Evolutionary conservation across 2,888 invertebrate species (phyloP), one percentile per base, ranked within the genome.

Genomic region (Dicycla oo): DNA sequence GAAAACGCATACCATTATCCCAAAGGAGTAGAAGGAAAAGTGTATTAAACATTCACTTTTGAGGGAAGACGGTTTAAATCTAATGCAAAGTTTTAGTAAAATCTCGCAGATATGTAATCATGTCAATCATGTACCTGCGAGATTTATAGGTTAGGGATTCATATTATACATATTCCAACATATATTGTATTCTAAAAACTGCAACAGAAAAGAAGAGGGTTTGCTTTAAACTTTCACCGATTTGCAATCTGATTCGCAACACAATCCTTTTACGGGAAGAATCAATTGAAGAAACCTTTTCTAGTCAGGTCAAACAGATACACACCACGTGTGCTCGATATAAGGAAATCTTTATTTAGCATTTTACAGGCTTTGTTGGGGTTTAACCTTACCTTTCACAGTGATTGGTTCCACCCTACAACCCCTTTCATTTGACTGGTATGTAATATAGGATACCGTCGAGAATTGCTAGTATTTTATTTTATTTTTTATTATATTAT

Each of bases 371-470:
- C 84, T 83, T 85, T 87, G 87, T 88, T 87, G 86, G 86, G 90
- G 90, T 89, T 87, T 88, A 88, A 87, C 88, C 88, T 88, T 82
- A 87, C 90, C 93, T 92, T 92, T 93, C 88, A 91, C 87, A 84
- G 87, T 93, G 92, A 94, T 94, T 93, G 90, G 89, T 88, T 88
- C 86, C 82, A 86, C 87, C 86, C 73, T 56, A 81, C 82, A 82
- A 86, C 86, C 85, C 78, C 77, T 88, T 87, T 87, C 81, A 80
- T 83, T 83, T 84, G 69, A 81, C 81, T 80, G 70, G 64, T 70
- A 78, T 73, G 68, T 71, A 70, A 73, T 79, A 68, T 71, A 34
- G 26, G 23, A 69, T 73, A 51, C 62, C 40, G 26, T 57, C 34
- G 66, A 72, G 74, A 69, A 69, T 60, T 57, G 45, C 65, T 63